Evolutionary conservation across 1,140 invertebrate species (phyloP).

Genomic region (Formica selysi): DNA sequence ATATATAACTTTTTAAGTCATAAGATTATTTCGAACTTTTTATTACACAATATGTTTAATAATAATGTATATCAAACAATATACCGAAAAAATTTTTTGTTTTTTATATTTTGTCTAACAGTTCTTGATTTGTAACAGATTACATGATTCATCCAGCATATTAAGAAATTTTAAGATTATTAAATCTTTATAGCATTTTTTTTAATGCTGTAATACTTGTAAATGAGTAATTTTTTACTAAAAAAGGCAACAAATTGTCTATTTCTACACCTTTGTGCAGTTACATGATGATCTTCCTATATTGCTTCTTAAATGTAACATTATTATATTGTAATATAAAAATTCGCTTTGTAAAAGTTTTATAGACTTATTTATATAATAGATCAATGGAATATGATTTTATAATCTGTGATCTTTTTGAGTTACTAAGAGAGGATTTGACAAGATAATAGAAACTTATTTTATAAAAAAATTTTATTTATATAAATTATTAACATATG

Average conservation of each 20-base stretch:
- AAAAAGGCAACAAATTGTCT: background rate
- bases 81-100: background rate
- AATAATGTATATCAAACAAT: background rate
- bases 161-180: slow-evolving; percentile 17
- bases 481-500: slow-evolving; percentile 42
- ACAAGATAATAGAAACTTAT: background rate
- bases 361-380: slow-evolving; percentile 14
- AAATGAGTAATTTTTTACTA: slow-evolving; percentile 30
- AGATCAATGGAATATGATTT: background rate
- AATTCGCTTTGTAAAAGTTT: background rate
- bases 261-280: background rate
- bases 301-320: background rate
- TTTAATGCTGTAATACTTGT: slow-evolving; percentile 4
- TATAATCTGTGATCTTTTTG: slow-evolving; percentile 49
- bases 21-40: background rate
- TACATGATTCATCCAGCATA: background rate
- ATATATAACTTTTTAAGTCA: background rate
- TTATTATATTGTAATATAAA: slow-evolving; percentile 29
- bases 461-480: slow-evolving; percentile 28
- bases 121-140: slow-evolving; percentile 23
- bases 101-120: slow-evolving; percentile 13
- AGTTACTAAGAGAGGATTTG: slow-evolving; percentile 31
- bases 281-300: slow-evolving; percentile 5
- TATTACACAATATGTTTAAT: background rate
- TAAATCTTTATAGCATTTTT: slow-evolving; percentile 16